Conservation (phyloP, 1,140 invertebrate genomes). For the Zaprionus kolodkinae region DNA sequence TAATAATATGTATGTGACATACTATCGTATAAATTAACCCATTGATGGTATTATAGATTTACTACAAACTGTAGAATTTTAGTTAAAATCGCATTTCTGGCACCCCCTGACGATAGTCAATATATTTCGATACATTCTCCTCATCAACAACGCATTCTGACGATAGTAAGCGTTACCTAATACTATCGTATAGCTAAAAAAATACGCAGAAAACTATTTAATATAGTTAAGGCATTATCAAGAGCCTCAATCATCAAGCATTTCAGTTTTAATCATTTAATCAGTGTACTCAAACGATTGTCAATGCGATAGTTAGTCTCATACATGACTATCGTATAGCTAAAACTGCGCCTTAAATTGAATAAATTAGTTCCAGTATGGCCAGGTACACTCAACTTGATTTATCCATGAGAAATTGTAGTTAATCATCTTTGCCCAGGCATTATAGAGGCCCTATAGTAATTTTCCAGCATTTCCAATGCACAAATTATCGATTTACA, state of each 20-base stretch:
- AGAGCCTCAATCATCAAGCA: too few species aligned
- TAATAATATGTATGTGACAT: too few species aligned
- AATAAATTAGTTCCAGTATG: not conserved
- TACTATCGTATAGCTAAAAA: not conserved
- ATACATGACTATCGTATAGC: not conserved
- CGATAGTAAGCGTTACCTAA: not conserved
- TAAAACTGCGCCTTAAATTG: not conserved
- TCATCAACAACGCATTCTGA: not conserved
- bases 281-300: too few species aligned
- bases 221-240: not conserved
- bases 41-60: too few species aligned
- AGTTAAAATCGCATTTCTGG: too few species aligned
- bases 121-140: too few species aligned
- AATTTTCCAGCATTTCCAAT: not conserved
- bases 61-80: too few species aligned
- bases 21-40: too few species aligned
- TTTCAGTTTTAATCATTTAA: too few species aligned
- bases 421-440: not conserved
- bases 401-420: not conserved
- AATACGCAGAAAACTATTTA: too few species aligned
- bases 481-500: not conserved
- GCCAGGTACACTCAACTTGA: not conserved
- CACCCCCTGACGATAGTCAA: too few species aligned
- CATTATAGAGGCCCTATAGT: not conserved
- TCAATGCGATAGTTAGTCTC: too few species aligned